These are phyloP conservation scores for Ctenoplectra terminalis DNA, from an alignment of 1,140 invertebrate species.

Conservation along the genomic window DNA sequence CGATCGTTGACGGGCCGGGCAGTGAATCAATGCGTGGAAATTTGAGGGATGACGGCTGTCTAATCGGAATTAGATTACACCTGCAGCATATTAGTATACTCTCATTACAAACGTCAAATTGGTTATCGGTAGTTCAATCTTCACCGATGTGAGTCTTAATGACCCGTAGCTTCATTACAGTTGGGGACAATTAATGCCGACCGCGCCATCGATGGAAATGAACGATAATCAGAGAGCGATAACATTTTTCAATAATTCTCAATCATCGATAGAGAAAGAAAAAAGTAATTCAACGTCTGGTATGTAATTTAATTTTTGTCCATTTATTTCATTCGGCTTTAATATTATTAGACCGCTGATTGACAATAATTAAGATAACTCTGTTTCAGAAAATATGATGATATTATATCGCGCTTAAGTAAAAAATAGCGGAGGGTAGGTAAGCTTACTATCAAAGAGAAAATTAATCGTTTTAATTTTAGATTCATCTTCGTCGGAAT, in stretches of 20 bases:
- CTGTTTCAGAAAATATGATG: no score
- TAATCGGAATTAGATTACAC: conserved; percentile 35
- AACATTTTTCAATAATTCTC: neutral
- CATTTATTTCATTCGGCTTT: neutral
- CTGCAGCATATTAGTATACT: conserved; percentile 25
- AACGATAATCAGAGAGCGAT: neutral
- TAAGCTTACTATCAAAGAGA: neutral
- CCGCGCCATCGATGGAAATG: neutral
- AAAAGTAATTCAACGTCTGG: neutral
- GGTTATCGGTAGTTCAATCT: conserved; percentile 29
- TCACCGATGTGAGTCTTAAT: neutral
- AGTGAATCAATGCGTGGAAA: conserved; percentile 22
- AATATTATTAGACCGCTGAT: neutral
- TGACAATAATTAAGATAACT: no score
- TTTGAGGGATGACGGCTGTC: conserved; percentile 7
- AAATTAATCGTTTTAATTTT: neutral
- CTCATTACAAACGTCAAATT: conserved; percentile 21
- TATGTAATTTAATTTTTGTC: neutral
- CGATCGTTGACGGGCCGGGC: neutral
- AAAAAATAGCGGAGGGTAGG: neutral
- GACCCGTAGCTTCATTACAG: neutral
- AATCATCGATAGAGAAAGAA: neutral
- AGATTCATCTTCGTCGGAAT: neutral
- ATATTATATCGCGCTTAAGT: neutral
- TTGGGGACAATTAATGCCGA: neutral